A percentile compares a stretch with the other conserved stretches of the same genome.
These are phyloP conservation scores for Darevskia mixta DNA, from an alignment of 2,797 vertebrate species.

Conservation along the genomic window DNA sequence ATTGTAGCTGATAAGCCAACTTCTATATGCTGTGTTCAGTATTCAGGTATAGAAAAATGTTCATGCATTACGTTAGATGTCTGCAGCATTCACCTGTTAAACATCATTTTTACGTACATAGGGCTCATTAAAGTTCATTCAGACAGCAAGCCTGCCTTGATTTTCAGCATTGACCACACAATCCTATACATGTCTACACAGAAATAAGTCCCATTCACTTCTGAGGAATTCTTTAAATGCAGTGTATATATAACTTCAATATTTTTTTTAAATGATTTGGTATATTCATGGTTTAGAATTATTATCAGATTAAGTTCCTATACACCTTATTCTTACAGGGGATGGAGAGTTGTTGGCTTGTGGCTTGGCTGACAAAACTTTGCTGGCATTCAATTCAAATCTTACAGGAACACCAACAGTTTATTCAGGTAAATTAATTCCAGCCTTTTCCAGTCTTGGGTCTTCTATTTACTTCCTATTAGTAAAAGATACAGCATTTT, in stretches of 20 bases:
- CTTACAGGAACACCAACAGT: constrained; percentile 79
- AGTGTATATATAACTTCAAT: not conserved
- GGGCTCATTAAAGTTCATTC: not conserved
- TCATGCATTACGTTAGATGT: constrained; percentile 26
- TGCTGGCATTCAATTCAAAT: constrained; percentile 83
- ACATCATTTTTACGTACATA: not conserved
- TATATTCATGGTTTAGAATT: constrained; percentile 33
- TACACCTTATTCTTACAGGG: constrained; percentile 76
- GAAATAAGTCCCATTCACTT: not conserved
- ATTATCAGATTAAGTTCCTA: not conserved
- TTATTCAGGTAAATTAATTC: constrained; percentile 84
- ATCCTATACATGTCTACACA: not conserved
- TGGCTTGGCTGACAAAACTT: constrained; percentile 85
- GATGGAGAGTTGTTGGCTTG: constrained; percentile 89
- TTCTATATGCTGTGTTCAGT: constrained; percentile 81
- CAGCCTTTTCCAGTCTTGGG: not conserved
- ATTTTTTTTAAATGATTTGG: not conserved
- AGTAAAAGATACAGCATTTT: not conserved
- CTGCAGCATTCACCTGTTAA: not conserved
- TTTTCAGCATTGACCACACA: not conserved
- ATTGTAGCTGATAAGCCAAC: constrained; percentile 72
- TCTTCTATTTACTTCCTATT: not conserved
- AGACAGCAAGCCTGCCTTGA: not conserved
- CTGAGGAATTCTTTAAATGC: not conserved
- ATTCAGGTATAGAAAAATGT: constrained; percentile 82